Evolutionary conservation across 2,113 vertebrate species (phyloP).

Genomic region (Petrocephalus microphthalmus): DNA sequence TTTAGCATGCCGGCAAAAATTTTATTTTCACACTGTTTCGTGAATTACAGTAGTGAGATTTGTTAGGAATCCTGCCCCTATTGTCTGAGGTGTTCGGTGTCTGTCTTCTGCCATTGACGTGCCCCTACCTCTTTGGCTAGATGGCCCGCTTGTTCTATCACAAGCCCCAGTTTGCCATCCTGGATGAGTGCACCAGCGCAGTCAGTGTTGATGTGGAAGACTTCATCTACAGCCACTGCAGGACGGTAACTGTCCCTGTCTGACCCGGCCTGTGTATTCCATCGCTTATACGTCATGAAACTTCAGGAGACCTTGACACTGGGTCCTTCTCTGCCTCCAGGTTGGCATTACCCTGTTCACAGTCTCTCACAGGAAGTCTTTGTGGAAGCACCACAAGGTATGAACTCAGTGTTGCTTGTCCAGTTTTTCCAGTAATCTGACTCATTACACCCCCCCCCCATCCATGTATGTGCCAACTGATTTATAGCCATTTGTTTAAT

Average conservation of each 20-base stretch:
- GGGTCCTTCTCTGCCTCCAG: constrained; percentile 49
- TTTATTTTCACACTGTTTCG: neutral
- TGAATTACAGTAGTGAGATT: neutral
- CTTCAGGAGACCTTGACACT: neutral
- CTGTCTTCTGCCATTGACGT: neutral
- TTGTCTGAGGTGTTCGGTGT: neutral
- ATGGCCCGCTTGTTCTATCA: constrained; percentile 98
- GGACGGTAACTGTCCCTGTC: constrained; percentile 63
- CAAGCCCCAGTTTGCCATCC: constrained; percentile 96
- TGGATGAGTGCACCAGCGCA: constrained; percentile 96
- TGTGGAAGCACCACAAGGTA: constrained; percentile 95
- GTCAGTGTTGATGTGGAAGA: constrained; percentile 96
- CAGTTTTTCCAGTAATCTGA: neutral
- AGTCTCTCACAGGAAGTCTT: constrained; percentile 92
- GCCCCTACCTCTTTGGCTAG: constrained; percentile 50
- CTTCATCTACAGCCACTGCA: constrained; percentile 92
- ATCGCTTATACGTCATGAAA: neutral
- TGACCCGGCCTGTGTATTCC: neutral
- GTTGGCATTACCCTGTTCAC: constrained; percentile 96
- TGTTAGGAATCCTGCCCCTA: neutral
- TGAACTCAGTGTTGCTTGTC: neutral
- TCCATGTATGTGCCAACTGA: neutral
- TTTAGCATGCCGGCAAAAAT: neutral
- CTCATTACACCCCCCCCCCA: neutral
- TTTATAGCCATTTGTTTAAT: neutral